phyloP scores from a whole-genome alignment of 1,140 invertebrate genomes.

The Neodiprion pinetum region DNA sequence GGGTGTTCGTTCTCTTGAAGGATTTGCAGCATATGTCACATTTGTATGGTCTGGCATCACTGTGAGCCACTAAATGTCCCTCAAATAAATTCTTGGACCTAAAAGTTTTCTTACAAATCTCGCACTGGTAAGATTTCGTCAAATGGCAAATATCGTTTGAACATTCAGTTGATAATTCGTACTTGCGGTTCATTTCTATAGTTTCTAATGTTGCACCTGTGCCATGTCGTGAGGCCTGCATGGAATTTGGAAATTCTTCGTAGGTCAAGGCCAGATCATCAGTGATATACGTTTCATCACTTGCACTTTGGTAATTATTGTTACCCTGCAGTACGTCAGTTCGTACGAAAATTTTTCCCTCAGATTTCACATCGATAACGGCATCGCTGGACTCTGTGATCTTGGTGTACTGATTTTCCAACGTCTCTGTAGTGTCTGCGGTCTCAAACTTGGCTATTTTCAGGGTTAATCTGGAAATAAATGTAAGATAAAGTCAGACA shows the following conservation, averaged over 20 bases:
- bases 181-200: neutral
- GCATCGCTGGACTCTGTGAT: neutral
- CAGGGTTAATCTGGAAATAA: neutral
- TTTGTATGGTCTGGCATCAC: slow-evolving; percentile 56
- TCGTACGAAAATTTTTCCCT: neutral
- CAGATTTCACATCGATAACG: neutral
- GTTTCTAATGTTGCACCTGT: neutral
- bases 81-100: slow-evolving; percentile 61
- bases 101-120: slow-evolving; percentile 59
- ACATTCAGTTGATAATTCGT: slow-evolving; percentile 7
- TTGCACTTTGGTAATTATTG: neutral
- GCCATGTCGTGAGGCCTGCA: no score
- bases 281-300: neutral
- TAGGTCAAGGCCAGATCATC: neutral
- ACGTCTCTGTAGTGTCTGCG: neutral
- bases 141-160: neutral
- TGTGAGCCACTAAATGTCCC: slow-evolving; percentile 59
- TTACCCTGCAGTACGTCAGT: neutral
- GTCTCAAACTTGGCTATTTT: neutral
- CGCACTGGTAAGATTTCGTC: slow-evolving; percentile 53
- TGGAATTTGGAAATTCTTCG: slow-evolving; percentile 10
- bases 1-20: slow-evolving; percentile 59
- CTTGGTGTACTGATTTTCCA: no score
- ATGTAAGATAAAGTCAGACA: neutral
- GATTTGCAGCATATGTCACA: slow-evolving; percentile 59